A percentile compares a stretch with the other conserved stretches of the same genome.
phyloP scores from a whole-genome alignment of 2,797 vertebrate genomes.

The Squalus acanthias region DNA sequence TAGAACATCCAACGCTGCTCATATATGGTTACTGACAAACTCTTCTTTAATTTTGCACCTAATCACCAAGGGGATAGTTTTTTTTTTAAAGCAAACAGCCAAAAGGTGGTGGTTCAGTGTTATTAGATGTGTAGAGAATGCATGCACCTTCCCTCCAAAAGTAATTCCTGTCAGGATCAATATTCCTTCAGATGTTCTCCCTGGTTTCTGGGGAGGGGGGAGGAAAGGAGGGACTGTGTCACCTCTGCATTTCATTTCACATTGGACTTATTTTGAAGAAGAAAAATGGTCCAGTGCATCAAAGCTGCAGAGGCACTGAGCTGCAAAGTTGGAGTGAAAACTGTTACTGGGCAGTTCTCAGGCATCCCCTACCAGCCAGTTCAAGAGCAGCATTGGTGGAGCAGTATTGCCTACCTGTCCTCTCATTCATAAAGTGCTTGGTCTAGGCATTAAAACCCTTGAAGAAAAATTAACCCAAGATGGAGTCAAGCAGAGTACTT shows the following conservation, averaged over 20 bases:
- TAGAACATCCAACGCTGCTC: background rate
- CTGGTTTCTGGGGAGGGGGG: background rate
- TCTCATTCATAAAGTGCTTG: background rate
- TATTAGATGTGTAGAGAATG: background rate
- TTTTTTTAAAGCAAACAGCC: background rate
- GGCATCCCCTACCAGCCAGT: background rate
- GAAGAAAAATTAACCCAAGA: background rate
- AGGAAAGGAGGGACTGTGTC: background rate
- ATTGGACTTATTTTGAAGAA: background rate
- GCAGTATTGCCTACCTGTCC: background rate
- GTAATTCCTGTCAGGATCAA: background rate
- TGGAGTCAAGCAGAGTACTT: background rate
- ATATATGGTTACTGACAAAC: background rate
- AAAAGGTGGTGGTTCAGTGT: background rate
- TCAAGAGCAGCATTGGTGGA: background rate
- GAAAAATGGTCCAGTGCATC: background rate
- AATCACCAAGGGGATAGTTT: background rate
- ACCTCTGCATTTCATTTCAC: background rate
- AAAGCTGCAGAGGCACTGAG: background rate
- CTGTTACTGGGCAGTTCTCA: background rate
- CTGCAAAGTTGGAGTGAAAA: background rate
- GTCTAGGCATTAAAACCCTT: background rate
- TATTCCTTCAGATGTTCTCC: background rate
- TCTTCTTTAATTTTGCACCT: background rate
- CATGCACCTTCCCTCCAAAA: background rate